A percentile compares a stretch with the other conserved stretches of the same genome.
These are phyloP conservation scores for Agrilus planipennis DNA, from an alignment of 1,140 invertebrate genomes.

Conservation along the genomic window DNA sequence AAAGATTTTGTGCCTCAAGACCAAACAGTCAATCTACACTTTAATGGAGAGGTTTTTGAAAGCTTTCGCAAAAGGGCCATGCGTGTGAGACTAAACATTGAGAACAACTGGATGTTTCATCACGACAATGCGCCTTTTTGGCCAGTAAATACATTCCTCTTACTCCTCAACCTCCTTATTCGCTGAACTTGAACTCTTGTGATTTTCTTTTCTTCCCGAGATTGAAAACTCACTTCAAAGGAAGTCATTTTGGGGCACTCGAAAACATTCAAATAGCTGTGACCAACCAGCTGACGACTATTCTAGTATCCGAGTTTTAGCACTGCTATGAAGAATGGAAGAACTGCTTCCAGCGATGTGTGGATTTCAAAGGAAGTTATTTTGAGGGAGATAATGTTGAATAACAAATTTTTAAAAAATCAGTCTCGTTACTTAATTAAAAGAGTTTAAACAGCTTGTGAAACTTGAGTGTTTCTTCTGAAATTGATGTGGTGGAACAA, in stretches of 20 bases:
- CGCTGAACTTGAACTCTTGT: background rate
- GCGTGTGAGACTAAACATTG: constrained; percentile 12
- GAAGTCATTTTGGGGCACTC: background rate
- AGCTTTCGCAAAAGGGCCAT: constrained; percentile 16
- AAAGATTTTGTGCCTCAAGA: constrained; percentile 24
- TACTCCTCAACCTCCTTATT: background rate
- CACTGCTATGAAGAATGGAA: too few species aligned
- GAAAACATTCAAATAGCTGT: constrained; percentile 2
- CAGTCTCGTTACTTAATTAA: too few species aligned
- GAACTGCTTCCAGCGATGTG: too few species aligned
- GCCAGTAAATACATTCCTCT: background rate
- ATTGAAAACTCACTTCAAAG: constrained; percentile 1
- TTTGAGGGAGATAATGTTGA: too few species aligned
- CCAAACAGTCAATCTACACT: constrained; percentile 23
- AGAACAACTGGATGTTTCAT: constrained; percentile 4
- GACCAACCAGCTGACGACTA: background rate
- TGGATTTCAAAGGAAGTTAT: too few species aligned
- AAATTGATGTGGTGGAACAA: too few species aligned
- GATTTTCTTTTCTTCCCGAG: constrained; percentile 1
- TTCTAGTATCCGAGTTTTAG: constrained; percentile 3
- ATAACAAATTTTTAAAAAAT: too few species aligned
- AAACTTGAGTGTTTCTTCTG: too few species aligned
- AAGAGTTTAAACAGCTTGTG: too few species aligned
- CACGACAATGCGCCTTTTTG: background rate
- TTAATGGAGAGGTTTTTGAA: constrained; percentile 22